These are phyloP conservation scores for Griposia aprilina DNA, from an alignment of 2,888 invertebrate genomes.

Conservation along the genomic window DNA sequence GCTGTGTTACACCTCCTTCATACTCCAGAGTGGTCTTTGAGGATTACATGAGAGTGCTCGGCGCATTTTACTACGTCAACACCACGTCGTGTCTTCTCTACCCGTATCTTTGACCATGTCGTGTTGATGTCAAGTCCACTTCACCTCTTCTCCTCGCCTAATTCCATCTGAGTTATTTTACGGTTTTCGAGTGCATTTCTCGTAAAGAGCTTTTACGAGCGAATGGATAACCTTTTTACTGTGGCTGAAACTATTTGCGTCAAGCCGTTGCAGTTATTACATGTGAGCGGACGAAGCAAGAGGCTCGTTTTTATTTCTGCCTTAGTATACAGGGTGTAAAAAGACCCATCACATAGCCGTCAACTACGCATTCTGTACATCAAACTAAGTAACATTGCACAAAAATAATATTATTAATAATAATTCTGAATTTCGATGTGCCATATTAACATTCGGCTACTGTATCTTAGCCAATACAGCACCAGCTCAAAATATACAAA, in stretches of 20 bases:
- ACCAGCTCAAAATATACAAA: neutral
- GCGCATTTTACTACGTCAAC: conserved; percentile 8
- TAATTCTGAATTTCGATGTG: neutral
- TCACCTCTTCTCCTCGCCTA: neutral
- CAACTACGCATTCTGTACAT: no score
- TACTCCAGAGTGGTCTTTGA: conserved; percentile 5
- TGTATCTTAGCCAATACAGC: neutral
- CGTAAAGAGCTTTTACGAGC: neutral
- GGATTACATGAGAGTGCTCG: conserved; percentile 12
- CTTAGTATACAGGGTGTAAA: no score
- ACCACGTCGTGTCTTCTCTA: neutral
- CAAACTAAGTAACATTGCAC: no score
- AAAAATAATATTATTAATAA: no score
- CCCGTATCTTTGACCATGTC: conserved; percentile 28
- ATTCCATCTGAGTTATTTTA: neutral
- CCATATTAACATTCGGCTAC: neutral
- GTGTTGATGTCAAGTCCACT: neutral
- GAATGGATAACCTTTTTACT: neutral
- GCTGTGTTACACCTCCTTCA: conserved; percentile 5
- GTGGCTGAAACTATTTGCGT: neutral
- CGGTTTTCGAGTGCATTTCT: neutral
- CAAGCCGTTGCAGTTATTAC: neutral
- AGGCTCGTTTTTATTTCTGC: no score
- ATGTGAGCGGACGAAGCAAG: no score
- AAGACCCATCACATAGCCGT: no score